Evolutionary conservation across 2,113 vertebrate genomes (phyloP).

Genomic region (Crotalus helleri): DNA sequence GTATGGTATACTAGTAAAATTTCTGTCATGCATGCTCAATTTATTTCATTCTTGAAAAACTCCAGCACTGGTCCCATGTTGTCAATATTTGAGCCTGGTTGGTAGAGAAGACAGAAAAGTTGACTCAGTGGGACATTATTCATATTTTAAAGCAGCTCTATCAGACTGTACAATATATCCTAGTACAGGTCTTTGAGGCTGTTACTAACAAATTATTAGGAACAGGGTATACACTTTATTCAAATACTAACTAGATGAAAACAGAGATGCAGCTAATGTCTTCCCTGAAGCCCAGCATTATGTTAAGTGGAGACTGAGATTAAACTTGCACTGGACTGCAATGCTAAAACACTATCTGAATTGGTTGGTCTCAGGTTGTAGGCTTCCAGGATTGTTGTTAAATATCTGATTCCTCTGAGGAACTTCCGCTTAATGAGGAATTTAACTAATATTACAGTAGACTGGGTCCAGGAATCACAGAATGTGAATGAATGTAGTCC

Average conservation of each 20-base stretch:
- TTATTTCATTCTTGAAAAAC: neutral
- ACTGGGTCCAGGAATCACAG: neutral
- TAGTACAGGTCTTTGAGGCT: neutral
- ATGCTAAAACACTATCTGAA: neutral
- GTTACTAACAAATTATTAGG: neutral
- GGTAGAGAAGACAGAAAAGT: neutral
- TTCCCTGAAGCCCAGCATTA: neutral
- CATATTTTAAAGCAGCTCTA: neutral
- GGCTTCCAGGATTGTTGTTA: neutral
- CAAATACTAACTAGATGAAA: neutral
- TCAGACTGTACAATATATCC: neutral
- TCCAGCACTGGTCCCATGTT: neutral
- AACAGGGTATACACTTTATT: neutral
- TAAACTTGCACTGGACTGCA: neutral
- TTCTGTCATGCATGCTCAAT: neutral
- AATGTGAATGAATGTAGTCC: neutral
- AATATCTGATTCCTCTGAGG: neutral
- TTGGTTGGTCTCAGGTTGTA: neutral
- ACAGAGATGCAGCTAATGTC: neutral
- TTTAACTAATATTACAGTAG: neutral
- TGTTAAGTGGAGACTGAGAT: neutral
- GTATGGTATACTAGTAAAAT: neutral
- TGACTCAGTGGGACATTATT: neutral
- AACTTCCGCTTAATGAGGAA: neutral
- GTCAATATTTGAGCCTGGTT: neutral